Evolutionary conservation across 64 coral and sea anemone species (phyloP).

Genomic region (Montipora foliosa): DNA sequence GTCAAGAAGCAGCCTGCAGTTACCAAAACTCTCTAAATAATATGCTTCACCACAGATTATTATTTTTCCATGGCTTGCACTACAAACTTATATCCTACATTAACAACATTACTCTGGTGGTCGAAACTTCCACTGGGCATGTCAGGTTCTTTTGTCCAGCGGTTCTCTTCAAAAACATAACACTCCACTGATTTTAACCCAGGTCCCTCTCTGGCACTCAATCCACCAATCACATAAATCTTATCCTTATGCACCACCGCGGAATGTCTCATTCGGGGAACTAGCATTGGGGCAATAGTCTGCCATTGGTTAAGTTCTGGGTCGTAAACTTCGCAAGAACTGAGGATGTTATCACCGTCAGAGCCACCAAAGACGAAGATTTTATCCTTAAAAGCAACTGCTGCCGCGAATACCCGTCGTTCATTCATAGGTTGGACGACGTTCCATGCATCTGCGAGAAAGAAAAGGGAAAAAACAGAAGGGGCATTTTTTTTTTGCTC

Average conservation of each 20-base stretch:
- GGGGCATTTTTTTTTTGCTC: too few relatives aligned
- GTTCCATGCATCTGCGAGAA: conserved; percentile 53
- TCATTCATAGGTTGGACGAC: conserved; percentile 57
- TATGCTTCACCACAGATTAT: too few relatives aligned
- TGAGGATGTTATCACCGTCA: conserved; percentile 17
- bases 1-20: too few relatives aligned
- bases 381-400: conserved; percentile 29
- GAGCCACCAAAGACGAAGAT: conserved; percentile 59
- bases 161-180: conserved; percentile 29
- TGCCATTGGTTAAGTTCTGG: conserved; percentile 40
- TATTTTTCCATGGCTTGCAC: conserved; percentile 10
- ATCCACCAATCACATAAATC: conserved; percentile 59
- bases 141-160: conserved; percentile 49
- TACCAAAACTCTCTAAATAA: too few relatives aligned
- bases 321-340: conserved; percentile 62
- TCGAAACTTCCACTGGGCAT: conserved; percentile 49
- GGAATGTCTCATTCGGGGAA: conserved; percentile 30
- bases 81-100: conserved; percentile 33
- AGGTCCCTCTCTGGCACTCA: conserved; percentile 5
- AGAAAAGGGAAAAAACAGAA: neutral
- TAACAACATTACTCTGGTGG: conserved; percentile 8
- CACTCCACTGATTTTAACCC: conserved; percentile 51
- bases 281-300: conserved; percentile 27
- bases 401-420: conserved; percentile 18
- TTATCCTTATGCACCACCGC: conserved; percentile 46